Evolutionary conservation across 2,888 invertebrate species (phyloP), one percentile per base, ranked within the genome.

Genomic region (Toxonevra muliebris): DNA sequence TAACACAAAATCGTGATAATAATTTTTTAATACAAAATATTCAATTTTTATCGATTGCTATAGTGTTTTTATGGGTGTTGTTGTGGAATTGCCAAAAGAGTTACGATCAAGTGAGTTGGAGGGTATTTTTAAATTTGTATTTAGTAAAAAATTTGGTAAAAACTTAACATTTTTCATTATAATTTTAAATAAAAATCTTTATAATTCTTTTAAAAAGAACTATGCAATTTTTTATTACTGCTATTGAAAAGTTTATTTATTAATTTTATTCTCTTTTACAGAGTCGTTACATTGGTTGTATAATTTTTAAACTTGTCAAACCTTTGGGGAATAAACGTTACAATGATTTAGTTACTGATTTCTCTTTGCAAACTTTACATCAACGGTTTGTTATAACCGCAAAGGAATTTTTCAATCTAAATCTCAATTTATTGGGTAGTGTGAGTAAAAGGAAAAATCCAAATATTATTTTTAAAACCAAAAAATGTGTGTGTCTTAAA

Each of bases 221-320:
- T n/a, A n/a, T n/a, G n/a, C n/a, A n/a, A n/a, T n/a, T n/a, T n/a
- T n/a, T n/a, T n/a, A n/a, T n/a, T n/a, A n/a, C n/a, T n/a, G n/a
- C n/a, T n/a, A n/a, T n/a, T n/a, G n/a, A n/a, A n/a, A n/a, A n/a
- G n/a, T n/a, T n/a, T n/a, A n/a, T n/a, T 43, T 10, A 9, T 7
- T n/a, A n/a, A 41, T 53, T 17, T 40, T n/a, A 45, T 43, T 43
- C 52, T 54, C 45, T 9, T 40, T 78, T 78, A 2, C 60, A 85
- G 84, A 80, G 84, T 65, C 81, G 81, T n/a, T 75, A 76, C n/a
- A 85, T 84, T 45, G 85, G 84, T 4, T 80, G 82, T 30, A 74
- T 83, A 1, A 80, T 85, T 9, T 79, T 81, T 3, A 85, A 84
- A 69, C 69, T 85, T 63, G 75, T 77, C 0, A 83, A 82, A 15